Percentiles rank a stretch among this genome's conserved stretches.
phyloP scores from a whole-genome alignment of 2,113 vertebrate genomes.

The Indicator indicator region DNA sequence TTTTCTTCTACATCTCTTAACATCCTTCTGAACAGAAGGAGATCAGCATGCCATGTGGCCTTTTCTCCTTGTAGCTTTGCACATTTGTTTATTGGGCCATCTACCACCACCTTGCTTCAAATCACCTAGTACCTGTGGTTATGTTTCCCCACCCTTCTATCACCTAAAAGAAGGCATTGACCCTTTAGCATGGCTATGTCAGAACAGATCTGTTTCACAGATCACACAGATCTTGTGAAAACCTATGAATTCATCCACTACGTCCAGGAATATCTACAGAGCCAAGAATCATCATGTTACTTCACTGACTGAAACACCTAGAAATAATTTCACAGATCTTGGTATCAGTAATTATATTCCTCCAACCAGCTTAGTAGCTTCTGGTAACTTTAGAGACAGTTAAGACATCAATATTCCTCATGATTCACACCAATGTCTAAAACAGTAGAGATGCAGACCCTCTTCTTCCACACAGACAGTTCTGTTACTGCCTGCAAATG shows the following conservation, averaged over 20 bases:
- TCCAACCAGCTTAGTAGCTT: background rate
- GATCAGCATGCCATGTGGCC: background rate
- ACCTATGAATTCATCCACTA: background rate
- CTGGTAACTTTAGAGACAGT: background rate
- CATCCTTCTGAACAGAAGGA: background rate
- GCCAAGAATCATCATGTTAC: background rate
- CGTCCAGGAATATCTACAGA: background rate
- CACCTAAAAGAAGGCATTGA: background rate
- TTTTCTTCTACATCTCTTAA: background rate
- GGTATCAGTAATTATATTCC: background rate
- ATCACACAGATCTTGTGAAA: background rate
- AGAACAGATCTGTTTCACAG: too few relatives aligned
- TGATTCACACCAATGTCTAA: rapidly evolving
- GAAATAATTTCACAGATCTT: background rate
- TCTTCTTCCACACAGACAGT: background rate
- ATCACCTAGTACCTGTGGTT: background rate
- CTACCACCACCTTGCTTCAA: background rate
- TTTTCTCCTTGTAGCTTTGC: background rate
- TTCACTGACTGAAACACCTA: background rate
- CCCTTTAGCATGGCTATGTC: background rate
- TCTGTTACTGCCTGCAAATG: background rate
- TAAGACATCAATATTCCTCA: background rate
- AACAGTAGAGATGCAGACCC: background rate
- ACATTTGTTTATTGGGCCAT: background rate
- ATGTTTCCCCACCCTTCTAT: background rate